Evolutionary conservation across 2,113 vertebrate genomes (phyloP).

Genomic region (Coreoperca whiteheadi): DNA sequence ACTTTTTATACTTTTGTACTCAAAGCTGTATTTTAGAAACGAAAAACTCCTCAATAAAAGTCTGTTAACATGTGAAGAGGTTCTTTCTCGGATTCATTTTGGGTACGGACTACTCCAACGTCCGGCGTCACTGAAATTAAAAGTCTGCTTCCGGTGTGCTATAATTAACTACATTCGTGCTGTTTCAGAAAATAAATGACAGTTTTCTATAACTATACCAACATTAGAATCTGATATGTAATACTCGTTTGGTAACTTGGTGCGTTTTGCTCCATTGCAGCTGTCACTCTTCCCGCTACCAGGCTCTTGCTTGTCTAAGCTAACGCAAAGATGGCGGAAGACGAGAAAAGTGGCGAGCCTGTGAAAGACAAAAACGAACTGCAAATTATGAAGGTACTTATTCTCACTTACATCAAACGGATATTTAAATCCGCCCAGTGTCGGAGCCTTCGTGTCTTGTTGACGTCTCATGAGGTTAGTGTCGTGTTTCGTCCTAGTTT

Average conservation of each 20-base stretch:
- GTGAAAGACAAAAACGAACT: slow-evolving; percentile 75
- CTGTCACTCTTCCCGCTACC: not conserved
- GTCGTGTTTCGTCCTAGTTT: not conserved
- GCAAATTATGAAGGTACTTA: slow-evolving; percentile 76
- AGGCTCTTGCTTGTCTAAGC: not conserved
- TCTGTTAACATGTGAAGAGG: not conserved
- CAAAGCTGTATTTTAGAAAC: rapidly evolving
- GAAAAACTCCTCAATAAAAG: not conserved
- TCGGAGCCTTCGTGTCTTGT: not conserved
- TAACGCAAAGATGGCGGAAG: slow-evolving; percentile 83
- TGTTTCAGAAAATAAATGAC: not conserved
- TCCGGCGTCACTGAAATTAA: slow-evolving; percentile 63
- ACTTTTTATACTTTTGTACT: rapidly evolving
- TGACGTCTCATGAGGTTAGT: not conserved
- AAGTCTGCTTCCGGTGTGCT: slow-evolving; percentile 23
- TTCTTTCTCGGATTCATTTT: slow-evolving; percentile 56
- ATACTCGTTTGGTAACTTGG: not conserved
- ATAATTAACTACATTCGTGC: not conserved
- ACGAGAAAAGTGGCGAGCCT: slow-evolving; percentile 72
- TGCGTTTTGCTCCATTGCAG: not conserved
- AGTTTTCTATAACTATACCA: rapidly evolving
- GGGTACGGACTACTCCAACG: slow-evolving; percentile 42
- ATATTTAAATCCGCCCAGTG: rapidly evolving
- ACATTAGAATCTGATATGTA: rapidly evolving
- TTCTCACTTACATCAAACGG: rapidly evolving